Evolutionary conservation across 2,888 invertebrate species (phyloP).

Genomic region (Formica aserva): DNA sequence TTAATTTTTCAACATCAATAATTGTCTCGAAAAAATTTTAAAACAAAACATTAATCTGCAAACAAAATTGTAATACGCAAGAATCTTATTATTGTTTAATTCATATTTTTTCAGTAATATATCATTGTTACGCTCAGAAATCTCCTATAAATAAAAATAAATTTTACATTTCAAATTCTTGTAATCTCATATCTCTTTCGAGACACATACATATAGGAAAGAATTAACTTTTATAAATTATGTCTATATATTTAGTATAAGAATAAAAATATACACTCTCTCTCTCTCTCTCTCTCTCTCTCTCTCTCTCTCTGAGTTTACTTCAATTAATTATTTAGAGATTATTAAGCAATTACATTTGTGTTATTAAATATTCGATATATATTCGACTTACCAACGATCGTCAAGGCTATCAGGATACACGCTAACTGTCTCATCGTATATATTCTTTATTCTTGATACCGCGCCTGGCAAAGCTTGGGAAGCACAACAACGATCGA

Average conservation of each 20-base stretch:
- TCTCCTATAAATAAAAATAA: not conserved
- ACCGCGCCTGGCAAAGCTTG: not conserved
- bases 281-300: too few relatives aligned
- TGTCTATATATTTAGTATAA: not conserved
- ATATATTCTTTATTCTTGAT: not conserved
- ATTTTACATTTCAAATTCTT: not conserved
- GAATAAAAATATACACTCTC: not conserved
- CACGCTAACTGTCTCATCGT: not conserved
- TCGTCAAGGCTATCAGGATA: slow-evolving; percentile 14
- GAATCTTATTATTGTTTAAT: not conserved
- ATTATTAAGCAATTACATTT: not conserved
- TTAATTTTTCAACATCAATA: not conserved
- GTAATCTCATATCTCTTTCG: not conserved
- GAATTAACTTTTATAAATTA: not conserved
- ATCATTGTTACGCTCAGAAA: not conserved
- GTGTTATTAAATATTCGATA: not conserved
- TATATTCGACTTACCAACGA: slow-evolving; percentile 12
- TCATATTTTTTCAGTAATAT: not conserved
- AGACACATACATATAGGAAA: not conserved
- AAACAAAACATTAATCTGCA: not conserved
- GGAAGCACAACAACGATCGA: not conserved
- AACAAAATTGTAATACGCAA: not conserved
- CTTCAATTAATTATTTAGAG: not conserved
- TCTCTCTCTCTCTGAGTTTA: not conserved
- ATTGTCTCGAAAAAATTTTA: not conserved